Evolutionary conservation across 1,140 invertebrate species (phyloP), one percentile per base, ranked within the genome.

Genomic region (Brachionus sp.): DNA sequence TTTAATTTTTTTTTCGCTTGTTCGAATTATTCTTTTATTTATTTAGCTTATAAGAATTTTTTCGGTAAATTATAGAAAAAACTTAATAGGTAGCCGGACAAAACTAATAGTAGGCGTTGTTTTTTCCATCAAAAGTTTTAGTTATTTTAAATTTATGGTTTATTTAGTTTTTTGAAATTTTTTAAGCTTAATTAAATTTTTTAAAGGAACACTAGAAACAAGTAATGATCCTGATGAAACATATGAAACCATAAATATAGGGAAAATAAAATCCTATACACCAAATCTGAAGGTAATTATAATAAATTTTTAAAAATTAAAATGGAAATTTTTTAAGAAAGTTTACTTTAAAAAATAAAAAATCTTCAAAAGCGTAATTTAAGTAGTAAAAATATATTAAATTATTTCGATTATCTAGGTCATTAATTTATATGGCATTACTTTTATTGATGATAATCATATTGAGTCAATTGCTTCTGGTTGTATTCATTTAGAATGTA

Each of bases 361-460:
- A 39, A 5, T 4, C 37, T 39, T 39, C 9, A 39, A 39, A 39
- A 39, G 4, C 9, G 4, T 68, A n/a, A 68, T 6, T 1, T 2
- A 25, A 33, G 4, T 25, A 73, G n/a, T 19, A 46, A 46, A 46
- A 25, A 13, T 77, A 42, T 39, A 19, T 77, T 46, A 10, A 10
- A 77, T 19, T 73, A 6, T 73, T 66, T 66, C 42, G 29, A 2
- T 73, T 84, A 84, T 88, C 37, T 84, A 86, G 33, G 85, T 90
- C 5, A 87, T 90, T 25, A 90, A 90, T 84, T 84, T 90, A 64
- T 89, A 97, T 87, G 97, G 97, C 0, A 98, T 98, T 80, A 97
- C 96, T 87, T 99, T 99, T 86, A 94, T 98, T 0, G 96, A 98
- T 86, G 98, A 99, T 91, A 95, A 94, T 0, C 97, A 99, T 86